Conservation (phyloP, 2,888 invertebrate genomes). For the Apoda limacodes region DNA sequence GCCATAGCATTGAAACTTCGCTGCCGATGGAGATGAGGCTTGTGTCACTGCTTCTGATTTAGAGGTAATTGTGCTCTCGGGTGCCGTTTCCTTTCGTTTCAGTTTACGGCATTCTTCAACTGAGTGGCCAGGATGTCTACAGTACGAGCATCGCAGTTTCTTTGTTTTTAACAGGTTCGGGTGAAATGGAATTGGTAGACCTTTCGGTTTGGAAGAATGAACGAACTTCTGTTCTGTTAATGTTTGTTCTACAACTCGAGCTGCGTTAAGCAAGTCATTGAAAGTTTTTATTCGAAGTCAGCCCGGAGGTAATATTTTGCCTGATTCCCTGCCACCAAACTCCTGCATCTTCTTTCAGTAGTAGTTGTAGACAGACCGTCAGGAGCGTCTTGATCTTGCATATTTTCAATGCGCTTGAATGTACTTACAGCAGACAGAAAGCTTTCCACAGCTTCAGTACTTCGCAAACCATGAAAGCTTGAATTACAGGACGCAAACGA, state of each 20-base stretch:
- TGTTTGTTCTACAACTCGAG: slow-evolving; percentile 2
- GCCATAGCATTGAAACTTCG: slow-evolving; percentile 13
- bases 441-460: slow-evolving; percentile 8
- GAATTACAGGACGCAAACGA: too few relatives aligned
- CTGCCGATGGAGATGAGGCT: slow-evolving; percentile 8
- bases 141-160: slow-evolving; percentile 6
- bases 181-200: background rate
- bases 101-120: slow-evolving; percentile 10
- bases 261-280: slow-evolving; percentile 1
- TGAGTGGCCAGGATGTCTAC: slow-evolving; percentile 8
- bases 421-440: too few relatives aligned
- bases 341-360: slow-evolving; percentile 15
- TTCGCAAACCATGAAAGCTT: slow-evolving; percentile 6
- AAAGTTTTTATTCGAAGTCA: slow-evolving; percentile 9
- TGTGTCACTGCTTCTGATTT: slow-evolving; percentile 1
- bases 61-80: too few relatives aligned
- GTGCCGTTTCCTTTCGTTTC: background rate
- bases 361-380: slow-evolving; percentile 10
- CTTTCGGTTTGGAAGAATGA: background rate
- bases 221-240: slow-evolving; percentile 2
- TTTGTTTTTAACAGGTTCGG: too few relatives aligned
- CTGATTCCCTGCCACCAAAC: slow-evolving; percentile 17
- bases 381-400: slow-evolving; percentile 10
- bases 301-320: slow-evolving; percentile 10
- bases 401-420: slow-evolving; percentile 10